Conservation (phyloP, 1,140 invertebrate genomes). For the Panagrolaimus sp. region DNA sequence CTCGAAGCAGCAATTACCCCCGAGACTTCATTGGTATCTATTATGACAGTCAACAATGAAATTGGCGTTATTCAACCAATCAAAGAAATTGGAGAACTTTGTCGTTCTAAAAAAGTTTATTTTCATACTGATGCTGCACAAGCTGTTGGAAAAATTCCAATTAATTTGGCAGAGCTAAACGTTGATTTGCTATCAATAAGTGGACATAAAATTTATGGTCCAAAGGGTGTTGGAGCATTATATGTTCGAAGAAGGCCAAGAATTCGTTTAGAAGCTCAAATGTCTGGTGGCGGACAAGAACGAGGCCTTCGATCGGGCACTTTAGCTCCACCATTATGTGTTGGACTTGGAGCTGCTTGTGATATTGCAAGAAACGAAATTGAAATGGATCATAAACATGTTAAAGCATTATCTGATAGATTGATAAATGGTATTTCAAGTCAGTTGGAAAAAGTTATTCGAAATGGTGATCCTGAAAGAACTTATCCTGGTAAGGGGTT, state of each 20-base stretch:
- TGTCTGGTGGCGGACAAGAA: slow-evolving; percentile 96
- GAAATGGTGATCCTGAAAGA: slow-evolving; percentile 82
- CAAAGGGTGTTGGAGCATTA: slow-evolving; percentile 92
- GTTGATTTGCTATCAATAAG: slow-evolving; percentile 98
- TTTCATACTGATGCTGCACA: slow-evolving; percentile 99
- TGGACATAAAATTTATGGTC: slow-evolving; percentile 97
- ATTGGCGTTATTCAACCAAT: slow-evolving; percentile 94
- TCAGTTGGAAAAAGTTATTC: slow-evolving; percentile 71
- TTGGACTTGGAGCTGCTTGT: slow-evolving; percentile 86
- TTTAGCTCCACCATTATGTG: slow-evolving; percentile 75
- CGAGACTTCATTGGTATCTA: slow-evolving; percentile 86
- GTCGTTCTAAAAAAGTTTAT: slow-evolving; percentile 72
- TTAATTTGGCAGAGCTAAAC: slow-evolving; percentile 88
- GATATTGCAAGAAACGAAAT: slow-evolving; percentile 63
- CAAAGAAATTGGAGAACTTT: slow-evolving; percentile 71
- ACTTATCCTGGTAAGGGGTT: slow-evolving; percentile 71
- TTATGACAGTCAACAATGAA: slow-evolving; percentile 99
- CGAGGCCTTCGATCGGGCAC: slow-evolving; percentile 91
- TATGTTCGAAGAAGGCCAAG: slow-evolving; percentile 85
- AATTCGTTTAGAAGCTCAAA: slow-evolving; percentile 86
- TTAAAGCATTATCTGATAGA: slow-evolving; percentile 72
- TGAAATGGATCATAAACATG: slow-evolving; percentile 71
- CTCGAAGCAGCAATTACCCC: slow-evolving; percentile 76
- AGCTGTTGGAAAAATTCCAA: slow-evolving; percentile 86
- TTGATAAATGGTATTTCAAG: slow-evolving; percentile 73